Evolutionary conservation across 1,140 invertebrate genomes (phyloP).

Genomic region (Argopecten irradians): DNA sequence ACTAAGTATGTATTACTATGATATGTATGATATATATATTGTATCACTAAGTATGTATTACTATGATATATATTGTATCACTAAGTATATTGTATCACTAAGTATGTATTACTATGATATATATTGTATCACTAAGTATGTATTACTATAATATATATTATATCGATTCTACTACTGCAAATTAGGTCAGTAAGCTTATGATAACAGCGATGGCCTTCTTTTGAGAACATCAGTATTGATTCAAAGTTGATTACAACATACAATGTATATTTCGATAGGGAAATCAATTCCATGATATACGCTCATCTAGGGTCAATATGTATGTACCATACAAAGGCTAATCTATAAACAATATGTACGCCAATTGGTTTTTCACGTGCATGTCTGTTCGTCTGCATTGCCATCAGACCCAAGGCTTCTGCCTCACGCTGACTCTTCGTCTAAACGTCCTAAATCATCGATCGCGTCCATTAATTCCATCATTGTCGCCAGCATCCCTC

Average conservation of each 20-base stretch:
- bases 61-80: too few relatives aligned
- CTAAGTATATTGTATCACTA: too few relatives aligned
- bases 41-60: too few relatives aligned
- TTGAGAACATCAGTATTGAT: not conserved
- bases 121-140: too few relatives aligned
- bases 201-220: too few relatives aligned
- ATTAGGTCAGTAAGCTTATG: too few relatives aligned
- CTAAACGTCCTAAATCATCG: slow-evolving; percentile 5
- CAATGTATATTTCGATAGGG: not conserved
- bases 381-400: not conserved
- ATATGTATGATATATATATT: too few relatives aligned
- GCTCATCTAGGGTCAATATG: not conserved
- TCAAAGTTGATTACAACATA: not conserved
- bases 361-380: not conserved
- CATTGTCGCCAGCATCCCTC: not conserved
- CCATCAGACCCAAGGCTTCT: not conserved
- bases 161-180: too few relatives aligned
- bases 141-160: too few relatives aligned
- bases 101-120: too few relatives aligned
- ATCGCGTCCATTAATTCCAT: not conserved
- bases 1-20: too few relatives aligned
- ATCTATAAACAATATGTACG: not conserved
- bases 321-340: not conserved
- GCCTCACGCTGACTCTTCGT: not conserved
- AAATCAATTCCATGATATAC: not conserved